Base-by-base conservation (phyloP, 2,888 invertebrate species). In the Drosophila anomalata region DNA sequence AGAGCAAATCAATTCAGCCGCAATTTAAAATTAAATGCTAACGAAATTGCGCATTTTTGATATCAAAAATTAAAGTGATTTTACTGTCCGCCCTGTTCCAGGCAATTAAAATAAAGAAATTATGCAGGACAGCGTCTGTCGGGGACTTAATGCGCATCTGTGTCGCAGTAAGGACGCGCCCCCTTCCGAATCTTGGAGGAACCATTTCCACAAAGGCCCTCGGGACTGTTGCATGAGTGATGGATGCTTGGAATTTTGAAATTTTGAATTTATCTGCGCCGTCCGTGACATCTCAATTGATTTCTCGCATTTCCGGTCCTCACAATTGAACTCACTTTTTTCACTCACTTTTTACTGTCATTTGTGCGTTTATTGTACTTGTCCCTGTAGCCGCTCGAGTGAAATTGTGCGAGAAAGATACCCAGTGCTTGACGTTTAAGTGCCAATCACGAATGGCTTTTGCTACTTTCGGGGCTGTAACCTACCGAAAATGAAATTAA, bases 391-490 rank as follows among this genome's bases (percentile, higher is more conserved):
- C 24, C n/a, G 41, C 44, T 36, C 36, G 22, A 22, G 20, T 44
- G 6, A 17, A 41, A 9, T 55, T 54, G 47, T 24, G 26, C 4
- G 24, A 6, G 24, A 67, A 68, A 31, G 50, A 54, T 41, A 22
- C 22, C 54, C 46, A 54, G 41, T 62, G 51, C 61, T 31, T 46
- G 31, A 31, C 61, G 46, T 50, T 69, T 51, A 31, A 69, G 41
- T 68, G 68, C 33, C 68, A 70, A 68, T 68, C 68, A 70, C 70
- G 46, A 46, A n/a, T 47, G 17, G 29, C 51, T 51, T 46, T 58
- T 41, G 29, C 24, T 17, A 2, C 9, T 29, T 29, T 29, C 9
- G 3, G 29, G 39, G 47, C 52, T 29, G 22, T 24, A 24, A 59
- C 42, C 47, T 33, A 36, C 17, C 7, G 9, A 11, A 42, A 48